Percentiles rank a stretch among this genome's conserved stretches.
Evolutionary conservation across 1,140 invertebrate genomes (phyloP).

Genomic region (Macrostomum lignano): DNA sequence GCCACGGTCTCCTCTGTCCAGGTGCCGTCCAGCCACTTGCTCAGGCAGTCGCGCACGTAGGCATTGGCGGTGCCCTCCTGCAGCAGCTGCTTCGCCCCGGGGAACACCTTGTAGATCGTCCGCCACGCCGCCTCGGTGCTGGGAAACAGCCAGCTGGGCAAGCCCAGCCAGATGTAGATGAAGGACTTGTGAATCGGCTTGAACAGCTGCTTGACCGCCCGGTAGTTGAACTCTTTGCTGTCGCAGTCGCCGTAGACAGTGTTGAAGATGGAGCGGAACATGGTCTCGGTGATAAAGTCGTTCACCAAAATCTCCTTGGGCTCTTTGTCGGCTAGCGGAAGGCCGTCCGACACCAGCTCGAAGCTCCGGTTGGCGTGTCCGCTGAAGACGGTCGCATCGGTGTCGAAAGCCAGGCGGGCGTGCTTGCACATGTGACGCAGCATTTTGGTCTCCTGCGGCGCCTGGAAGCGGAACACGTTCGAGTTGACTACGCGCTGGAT

Average conservation of each 20-base stretch:
- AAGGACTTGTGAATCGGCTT: slow-evolving; percentile 25
- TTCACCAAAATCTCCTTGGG: slow-evolving; percentile 17
- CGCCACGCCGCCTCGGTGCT: slow-evolving; percentile 14
- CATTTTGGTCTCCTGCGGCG: no score
- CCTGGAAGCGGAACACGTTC: slow-evolving; percentile 21
- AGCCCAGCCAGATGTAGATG: slow-evolving; percentile 24
- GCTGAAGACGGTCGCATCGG: no score
- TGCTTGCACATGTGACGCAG: slow-evolving; percentile 21
- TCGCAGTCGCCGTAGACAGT: slow-evolving; percentile 19
- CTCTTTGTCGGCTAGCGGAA: no score
- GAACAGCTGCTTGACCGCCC: slow-evolving; percentile 17
- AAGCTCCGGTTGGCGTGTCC: slow-evolving; percentile 12
- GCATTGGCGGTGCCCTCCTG: slow-evolving; percentile 15
- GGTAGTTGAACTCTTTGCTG: slow-evolving; percentile 13
- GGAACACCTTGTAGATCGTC: slow-evolving; percentile 16
- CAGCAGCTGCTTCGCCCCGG: slow-evolving; percentile 14
- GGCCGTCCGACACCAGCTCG: slow-evolving; percentile 4
- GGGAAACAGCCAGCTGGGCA: slow-evolving; percentile 19
- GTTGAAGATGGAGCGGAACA: slow-evolving; percentile 23
- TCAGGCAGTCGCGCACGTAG: slow-evolving; percentile 18
- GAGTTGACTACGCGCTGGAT: slow-evolving; percentile 25
- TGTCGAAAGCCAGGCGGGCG: slow-evolving; percentile 14
- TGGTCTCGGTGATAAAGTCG: slow-evolving; percentile 16
- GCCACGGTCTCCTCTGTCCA: slow-evolving; percentile 20
- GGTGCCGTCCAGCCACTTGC: slow-evolving; percentile 15